phyloP scores from a whole-genome alignment of 2,888 invertebrate genomes.

The Margaritifera margaritifera region DNA sequence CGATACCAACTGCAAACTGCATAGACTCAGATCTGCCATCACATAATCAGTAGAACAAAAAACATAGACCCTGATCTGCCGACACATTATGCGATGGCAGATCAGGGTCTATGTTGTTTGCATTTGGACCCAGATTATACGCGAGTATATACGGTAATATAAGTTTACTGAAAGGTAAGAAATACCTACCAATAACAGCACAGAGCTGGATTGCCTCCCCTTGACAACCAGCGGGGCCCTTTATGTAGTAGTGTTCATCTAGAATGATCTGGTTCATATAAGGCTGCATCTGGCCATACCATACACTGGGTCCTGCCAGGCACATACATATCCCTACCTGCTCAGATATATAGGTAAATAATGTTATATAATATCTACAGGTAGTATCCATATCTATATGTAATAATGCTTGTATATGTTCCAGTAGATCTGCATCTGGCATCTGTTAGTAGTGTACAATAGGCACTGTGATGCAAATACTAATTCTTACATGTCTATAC shows the following conservation, averaged over 20 bases:
- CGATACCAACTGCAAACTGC: no score
- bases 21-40: no score
- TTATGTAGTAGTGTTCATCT: constrained; percentile 68
- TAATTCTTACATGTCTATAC: no score
- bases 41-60: no score
- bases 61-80: no score
- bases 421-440: neutral
- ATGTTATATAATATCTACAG: neutral
- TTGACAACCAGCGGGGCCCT: constrained; percentile 64
- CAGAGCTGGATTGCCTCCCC: constrained; percentile 64
- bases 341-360: constrained; percentile 2
- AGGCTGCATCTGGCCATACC: constrained; percentile 66
- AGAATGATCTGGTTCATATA: constrained; percentile 62
- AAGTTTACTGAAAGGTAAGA: neutral
- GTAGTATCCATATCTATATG: neutral
- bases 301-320: constrained; percentile 55
- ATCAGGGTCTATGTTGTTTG: no score
- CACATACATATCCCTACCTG: constrained; percentile 66
- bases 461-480: no score
- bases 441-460: neutral
- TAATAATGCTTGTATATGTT: neutral
- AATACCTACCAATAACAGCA: constrained; percentile 55
- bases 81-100: no score
- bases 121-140: no score
- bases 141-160: no score